Conservation (phyloP, 2,888 invertebrate species). For the Pristionchus maxplancki region DNA sequence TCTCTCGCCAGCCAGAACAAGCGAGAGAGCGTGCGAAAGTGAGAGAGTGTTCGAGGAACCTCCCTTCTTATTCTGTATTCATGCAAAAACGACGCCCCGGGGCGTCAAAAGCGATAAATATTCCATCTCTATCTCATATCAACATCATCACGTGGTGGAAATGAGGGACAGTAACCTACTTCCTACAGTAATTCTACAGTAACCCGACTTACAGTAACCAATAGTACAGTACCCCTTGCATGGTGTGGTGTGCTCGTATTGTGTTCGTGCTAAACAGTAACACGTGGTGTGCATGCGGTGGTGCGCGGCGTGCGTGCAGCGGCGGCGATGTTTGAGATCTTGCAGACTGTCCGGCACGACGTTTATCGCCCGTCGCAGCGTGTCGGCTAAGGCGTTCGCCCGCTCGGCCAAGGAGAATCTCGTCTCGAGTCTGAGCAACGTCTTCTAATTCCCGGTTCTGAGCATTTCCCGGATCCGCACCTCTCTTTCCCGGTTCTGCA, state of each 20-base stretch:
- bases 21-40: neutral
- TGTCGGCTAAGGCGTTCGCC: slow-evolving; percentile 41
- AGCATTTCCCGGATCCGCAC: neutral
- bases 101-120: slow-evolving; percentile 34
- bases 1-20: neutral
- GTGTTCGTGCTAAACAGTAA: neutral
- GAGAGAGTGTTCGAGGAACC: slow-evolving; percentile 23
- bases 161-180: neutral
- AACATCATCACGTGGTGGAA: neutral
- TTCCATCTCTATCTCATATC: slow-evolving; percentile 14
- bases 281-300: slow-evolving; percentile 1
- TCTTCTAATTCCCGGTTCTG: neutral
- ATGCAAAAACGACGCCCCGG: neutral
- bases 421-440: neutral
- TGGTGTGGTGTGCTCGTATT: slow-evolving; percentile 16
- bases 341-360: slow-evolving; percentile 49
- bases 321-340: neutral
- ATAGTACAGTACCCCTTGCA: neutral
- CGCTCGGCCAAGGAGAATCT: neutral
- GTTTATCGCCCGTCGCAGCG: slow-evolving; percentile 26
- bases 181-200: neutral
- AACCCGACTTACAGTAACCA: neutral
- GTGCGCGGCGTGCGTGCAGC: neutral
- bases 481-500: neutral
- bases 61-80: neutral